Evolutionary conservation across 2,888 invertebrate species (phyloP), one percentile per base, ranked within the genome.

Genomic region (Chrysopilus asiliformis): DNA sequence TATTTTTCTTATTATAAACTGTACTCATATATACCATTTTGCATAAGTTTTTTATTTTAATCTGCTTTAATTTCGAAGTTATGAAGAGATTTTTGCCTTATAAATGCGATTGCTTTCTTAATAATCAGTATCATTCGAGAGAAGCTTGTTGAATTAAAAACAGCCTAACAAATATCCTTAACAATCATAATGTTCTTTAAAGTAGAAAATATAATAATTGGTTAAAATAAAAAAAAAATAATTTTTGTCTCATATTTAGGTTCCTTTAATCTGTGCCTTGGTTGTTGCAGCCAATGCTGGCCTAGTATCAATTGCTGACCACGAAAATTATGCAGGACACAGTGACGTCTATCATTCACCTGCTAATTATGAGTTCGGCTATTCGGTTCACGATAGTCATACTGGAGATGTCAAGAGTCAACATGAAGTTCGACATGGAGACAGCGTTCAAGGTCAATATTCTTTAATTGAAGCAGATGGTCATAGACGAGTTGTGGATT

Each of bases 371-470:
- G 60, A 60, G 40, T 62, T 62, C 40, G 57, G 55, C 20, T 62
- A 62, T 33, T 51, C 57, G 3, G 61, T 62, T 3, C 61, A 62
- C 34, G 62, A 62, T 30, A 50, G 51, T 13, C 58, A 58, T 28
- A 62, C 62, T 9, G 60, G 60, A n/a, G 62, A 62, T 43, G 51
- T 62, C 1, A 62, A 62, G 49, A 59, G 58, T 47, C 62, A 62
- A 42, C 58, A 59, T 22, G 62, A 62, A 47, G 53, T 58, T 37
- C 58, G 62, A 29, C 55, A 57, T 20, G 62, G 60, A 9, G 59
- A 59, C 39, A 55, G 55, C 34, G 62, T 62, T 2, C 53, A 57
- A n/a, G 62, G 62, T 3, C 56, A 60, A 37, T 62, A 62, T 32
- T 60, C 58, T 3, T 46, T 62, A 3, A 52, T 61, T 20, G 62